Evolutionary conservation across 2,113 vertebrate species (phyloP), one percentile per base, ranked within the genome.

Genomic region (Lophura nycthemera): DNA sequence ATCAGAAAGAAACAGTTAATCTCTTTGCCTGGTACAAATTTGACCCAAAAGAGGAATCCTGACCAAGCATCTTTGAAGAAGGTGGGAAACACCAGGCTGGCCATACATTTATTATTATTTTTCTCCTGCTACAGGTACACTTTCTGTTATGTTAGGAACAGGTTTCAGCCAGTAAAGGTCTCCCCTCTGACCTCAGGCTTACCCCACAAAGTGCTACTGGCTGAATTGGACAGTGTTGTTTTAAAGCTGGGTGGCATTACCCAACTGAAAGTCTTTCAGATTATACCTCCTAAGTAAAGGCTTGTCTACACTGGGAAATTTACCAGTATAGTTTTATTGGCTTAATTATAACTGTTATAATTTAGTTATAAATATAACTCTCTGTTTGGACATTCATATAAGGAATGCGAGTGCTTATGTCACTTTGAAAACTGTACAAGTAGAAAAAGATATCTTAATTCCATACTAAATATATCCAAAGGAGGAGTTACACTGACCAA

Each of bases 291-390:
- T 71, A 93, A 92, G 73, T 77, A 86, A 89, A 75, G 64, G 84
- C 91, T 90, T 47, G 50, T 50, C 74, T 79, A 5, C 32, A 2
- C 38, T 38, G 60, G 77, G 71, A 89, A 76, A 85, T 93, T 56
- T 52, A 89, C 82, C 75, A 80, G 47, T 20, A n/a, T 10, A 66
- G 71, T 73, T 85, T 7, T 2, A 85, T 64, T 12, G 30, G 64
- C 56, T 87, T 83, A 83, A 89, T 76, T 83, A 60, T 47, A 95
- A 91, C 78, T 71, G 22, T 65, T 90, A n/a, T 59, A 90, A 93
- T 86, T 74, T 43, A 32, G 83, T 34, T 89, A 64, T 24, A 89
- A 89, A 89, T 91, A 67, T 34, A 92, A 60, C 38, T 89, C 40
- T 63, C 32, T 54, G 38, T 61, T 86, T 66, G 45, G 56, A 71